Evolutionary conservation across 2,888 invertebrate genomes (phyloP).

Genomic region (Ochlodes sylvanus): DNA sequence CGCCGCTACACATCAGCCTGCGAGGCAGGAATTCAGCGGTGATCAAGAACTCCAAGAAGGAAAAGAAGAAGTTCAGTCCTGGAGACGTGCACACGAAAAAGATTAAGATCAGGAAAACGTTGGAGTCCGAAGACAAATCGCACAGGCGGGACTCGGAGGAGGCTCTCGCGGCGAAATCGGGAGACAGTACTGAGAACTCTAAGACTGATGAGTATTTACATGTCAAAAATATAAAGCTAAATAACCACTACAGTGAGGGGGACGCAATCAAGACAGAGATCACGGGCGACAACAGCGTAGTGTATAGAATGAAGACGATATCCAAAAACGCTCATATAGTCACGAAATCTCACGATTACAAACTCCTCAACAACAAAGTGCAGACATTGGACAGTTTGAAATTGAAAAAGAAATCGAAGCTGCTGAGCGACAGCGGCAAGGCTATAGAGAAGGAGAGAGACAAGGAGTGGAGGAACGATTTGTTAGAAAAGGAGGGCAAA

Average conservation of each 20-base stretch:
- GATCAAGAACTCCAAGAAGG: constrained; percentile 91
- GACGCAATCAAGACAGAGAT: constrained; percentile 75
- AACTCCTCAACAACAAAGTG: constrained; percentile 68
- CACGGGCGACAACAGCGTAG: constrained; percentile 71
- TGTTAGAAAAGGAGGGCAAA: constrained; percentile 82
- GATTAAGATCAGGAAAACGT: constrained; percentile 77
- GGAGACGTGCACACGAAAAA: constrained; percentile 83
- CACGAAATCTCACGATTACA: constrained; percentile 77
- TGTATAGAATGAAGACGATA: constrained; percentile 79
- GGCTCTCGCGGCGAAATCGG: constrained; percentile 63
- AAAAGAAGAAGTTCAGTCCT: constrained; percentile 83
- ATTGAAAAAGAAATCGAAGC: constrained; percentile 75
- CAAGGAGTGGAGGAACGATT: constrained; percentile 86
- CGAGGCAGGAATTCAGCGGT: constrained; percentile 94
- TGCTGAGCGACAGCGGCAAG: constrained; percentile 63
- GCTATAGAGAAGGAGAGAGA: constrained; percentile 68
- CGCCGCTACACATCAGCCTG: constrained; percentile 94
- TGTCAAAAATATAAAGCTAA: constrained; percentile 69
- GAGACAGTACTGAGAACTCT: constrained; percentile 64
- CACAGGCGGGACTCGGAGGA: constrained; percentile 71
- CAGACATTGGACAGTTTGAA: constrained; percentile 66
- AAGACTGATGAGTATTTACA: constrained; percentile 78
- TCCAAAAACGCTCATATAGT: constrained; percentile 81
- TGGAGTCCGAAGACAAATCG: constrained; percentile 69
- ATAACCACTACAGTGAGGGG: constrained; percentile 69